These are phyloP conservation scores for Phalacrocorax carbo DNA, from an alignment of 2,113 vertebrate species.

Conservation along the genomic window DNA sequence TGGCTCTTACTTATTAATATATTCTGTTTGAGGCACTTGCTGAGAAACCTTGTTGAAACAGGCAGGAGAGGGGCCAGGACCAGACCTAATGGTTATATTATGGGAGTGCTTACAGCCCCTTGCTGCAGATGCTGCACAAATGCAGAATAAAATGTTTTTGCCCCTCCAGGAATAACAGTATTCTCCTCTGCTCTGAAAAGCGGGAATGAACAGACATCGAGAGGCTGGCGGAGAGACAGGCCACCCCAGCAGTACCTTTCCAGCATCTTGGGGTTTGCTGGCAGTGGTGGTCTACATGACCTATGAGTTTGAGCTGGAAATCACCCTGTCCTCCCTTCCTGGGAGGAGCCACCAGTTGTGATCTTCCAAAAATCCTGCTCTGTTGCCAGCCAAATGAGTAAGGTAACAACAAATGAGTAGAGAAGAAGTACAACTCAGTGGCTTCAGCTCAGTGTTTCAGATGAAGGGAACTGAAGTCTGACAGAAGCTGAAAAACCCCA, in stretches of 20 bases:
- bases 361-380: not conserved
- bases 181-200: not conserved
- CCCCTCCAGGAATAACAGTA: accelerated
- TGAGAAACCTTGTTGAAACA: not conserved
- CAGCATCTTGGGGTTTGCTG: not conserved
- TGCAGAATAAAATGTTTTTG: not conserved
- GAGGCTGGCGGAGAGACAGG: not conserved
- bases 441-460: not conserved
- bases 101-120: not conserved
- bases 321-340: not conserved
- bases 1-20: not conserved
- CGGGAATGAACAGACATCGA: accelerated
- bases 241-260: not conserved
- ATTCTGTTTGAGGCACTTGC: not conserved
- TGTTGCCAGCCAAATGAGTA: not conserved
- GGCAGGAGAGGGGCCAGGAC: not conserved
- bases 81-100: not conserved
- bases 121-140: not conserved
- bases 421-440: not conserved
- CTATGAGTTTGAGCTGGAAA: not conserved
- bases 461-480: not conserved
- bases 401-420: not conserved
- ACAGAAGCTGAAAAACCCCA: not conserved
- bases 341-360: not conserved
- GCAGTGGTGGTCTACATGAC: not conserved